phyloP scores from a whole-genome alignment of 2,888 invertebrate genomes.

The Atrina japonica region DNA sequence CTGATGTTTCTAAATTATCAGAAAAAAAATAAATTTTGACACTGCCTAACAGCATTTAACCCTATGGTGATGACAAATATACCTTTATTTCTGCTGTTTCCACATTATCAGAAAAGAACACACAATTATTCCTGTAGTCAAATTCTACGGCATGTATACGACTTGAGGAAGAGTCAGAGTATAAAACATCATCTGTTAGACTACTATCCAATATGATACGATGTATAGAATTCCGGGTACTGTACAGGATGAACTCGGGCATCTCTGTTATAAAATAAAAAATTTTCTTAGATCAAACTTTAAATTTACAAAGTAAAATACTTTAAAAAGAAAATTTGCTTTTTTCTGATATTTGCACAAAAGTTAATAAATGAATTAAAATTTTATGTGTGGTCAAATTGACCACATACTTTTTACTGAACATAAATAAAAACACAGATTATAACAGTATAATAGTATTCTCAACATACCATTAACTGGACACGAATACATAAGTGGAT shows the following conservation, averaged over 20 bases:
- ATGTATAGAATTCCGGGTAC: constrained; percentile 88
- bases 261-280: constrained; percentile 76
- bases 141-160: constrained; percentile 91
- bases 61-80: too few species aligned
- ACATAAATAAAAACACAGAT: too few species aligned
- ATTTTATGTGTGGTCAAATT: neutral
- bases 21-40: too few species aligned
- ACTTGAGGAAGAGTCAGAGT: neutral
- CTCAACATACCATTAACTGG: constrained; percentile 75
- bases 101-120: constrained; percentile 82
- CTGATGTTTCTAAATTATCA: too few species aligned
- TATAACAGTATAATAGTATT: too few species aligned
- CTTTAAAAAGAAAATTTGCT: too few species aligned
- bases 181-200: constrained; percentile 6
- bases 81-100: neutral
- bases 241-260: constrained; percentile 90
- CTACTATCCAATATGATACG: constrained; percentile 83
- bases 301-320: too few species aligned
- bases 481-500: constrained; percentile 85
- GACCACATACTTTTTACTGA: neutral
- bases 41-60: too few species aligned
- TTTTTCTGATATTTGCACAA: too few species aligned
- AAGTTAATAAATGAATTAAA: neutral
- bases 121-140: constrained; percentile 90
- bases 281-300: too few species aligned